phyloP scores from a whole-genome alignment of 2,797 vertebrate genomes.

The Percopsis omiscomaycus region DNA sequence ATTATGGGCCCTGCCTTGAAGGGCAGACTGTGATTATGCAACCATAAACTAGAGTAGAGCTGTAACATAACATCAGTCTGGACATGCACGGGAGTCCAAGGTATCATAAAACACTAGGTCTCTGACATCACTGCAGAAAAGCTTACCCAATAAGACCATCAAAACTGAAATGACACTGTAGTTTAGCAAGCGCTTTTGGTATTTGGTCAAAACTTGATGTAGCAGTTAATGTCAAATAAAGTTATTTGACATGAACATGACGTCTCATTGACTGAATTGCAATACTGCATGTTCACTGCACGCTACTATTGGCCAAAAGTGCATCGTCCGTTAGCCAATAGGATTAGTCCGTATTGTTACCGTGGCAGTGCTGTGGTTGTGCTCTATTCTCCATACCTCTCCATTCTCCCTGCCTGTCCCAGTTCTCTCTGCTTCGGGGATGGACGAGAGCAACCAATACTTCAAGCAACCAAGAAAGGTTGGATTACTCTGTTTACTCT shows the following conservation, averaged over 20 bases:
- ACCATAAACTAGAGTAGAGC: conserved; percentile 29
- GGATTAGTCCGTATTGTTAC: conserved; percentile 60
- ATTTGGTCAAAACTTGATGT: no score
- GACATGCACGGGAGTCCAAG: conserved; percentile 30
- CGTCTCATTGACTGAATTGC: conserved; percentile 42
- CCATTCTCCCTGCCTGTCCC: conserved; percentile 29
- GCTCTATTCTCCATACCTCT: conserved; percentile 19
- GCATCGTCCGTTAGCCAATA: conserved; percentile 69
- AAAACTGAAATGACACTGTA: no score
- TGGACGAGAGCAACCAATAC: conserved; percentile 40
- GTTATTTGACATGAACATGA: conserved; percentile 47
- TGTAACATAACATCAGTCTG: conserved; percentile 45
- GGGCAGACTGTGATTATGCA: conserved; percentile 52
- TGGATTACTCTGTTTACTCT: conserved; percentile 58
- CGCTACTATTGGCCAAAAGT: conserved; percentile 62
- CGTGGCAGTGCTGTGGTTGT: conserved; percentile 45
- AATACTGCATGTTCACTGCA: conserved; percentile 37
- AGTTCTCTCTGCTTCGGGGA: conserved; percentile 43
- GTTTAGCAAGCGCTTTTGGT: no score
- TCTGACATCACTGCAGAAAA: background rate
- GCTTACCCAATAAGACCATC: no score
- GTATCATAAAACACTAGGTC: conserved; percentile 8
- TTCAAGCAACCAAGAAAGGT: conserved; percentile 64
- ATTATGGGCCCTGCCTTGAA: conserved; percentile 17
- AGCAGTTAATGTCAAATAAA: background rate